phyloP scores from a whole-genome alignment of 2,888 invertebrate genomes.

The Pheosia tremula region DNA sequence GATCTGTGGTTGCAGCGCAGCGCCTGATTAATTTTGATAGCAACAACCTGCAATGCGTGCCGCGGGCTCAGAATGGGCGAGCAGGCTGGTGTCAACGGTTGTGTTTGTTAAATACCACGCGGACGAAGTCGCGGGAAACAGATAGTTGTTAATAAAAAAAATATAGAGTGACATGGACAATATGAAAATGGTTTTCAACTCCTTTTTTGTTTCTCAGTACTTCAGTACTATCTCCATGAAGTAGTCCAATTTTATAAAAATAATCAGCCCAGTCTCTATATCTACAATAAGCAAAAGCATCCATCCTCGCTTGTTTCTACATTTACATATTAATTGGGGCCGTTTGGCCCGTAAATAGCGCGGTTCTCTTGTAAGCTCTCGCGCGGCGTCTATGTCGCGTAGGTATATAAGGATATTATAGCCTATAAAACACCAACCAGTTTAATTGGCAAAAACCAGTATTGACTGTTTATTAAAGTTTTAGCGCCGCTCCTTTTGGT shows the following conservation, averaged over 20 bases:
- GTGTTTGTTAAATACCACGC: too few species aligned
- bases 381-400: conserved; percentile 35
- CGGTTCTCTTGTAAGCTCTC: conserved; percentile 46
- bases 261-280: neutral
- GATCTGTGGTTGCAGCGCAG: too few species aligned
- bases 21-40: too few species aligned
- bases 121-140: too few species aligned
- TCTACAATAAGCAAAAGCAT: neutral
- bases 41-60: too few species aligned
- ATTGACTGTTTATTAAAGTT: conserved; percentile 36
- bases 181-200: too few species aligned
- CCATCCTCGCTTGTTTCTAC: conserved; percentile 24
- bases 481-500: conserved; percentile 33
- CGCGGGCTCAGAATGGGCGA: too few species aligned
- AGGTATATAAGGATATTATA: conserved; percentile 45
- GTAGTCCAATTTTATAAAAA: neutral
- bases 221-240: too few species aligned
- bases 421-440: conserved; percentile 43
- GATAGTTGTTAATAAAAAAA: too few species aligned
- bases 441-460: conserved; percentile 46
- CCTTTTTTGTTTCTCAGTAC: too few species aligned
- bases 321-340: conserved; percentile 49
- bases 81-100: too few species aligned
- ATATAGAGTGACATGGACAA: too few species aligned
- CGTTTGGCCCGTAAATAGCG: conserved; percentile 39